Evolutionary conservation across 2,113 vertebrate genomes (phyloP).

Genomic region (Leucosticte australis): DNA sequence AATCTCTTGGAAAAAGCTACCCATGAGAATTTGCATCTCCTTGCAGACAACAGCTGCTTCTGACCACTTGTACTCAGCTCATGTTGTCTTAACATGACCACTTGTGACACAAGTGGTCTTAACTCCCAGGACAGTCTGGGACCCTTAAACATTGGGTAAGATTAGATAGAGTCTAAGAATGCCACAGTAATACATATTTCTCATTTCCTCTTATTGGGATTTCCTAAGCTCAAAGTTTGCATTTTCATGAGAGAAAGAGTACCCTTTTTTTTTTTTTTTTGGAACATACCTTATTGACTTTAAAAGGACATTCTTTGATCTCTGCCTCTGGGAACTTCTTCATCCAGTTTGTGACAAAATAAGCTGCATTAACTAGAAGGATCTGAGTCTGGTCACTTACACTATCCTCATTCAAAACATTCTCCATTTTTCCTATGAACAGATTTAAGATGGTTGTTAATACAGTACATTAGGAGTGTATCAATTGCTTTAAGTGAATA

Average conservation of each 20-base stretch:
- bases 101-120: too few species aligned
- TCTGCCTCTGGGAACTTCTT: conserved; percentile 79
- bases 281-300: conserved; percentile 77
- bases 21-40: not conserved
- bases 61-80: not conserved
- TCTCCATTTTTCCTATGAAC: conserved; percentile 75
- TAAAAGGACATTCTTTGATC: conserved; percentile 79
- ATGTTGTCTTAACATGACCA: not conserved
- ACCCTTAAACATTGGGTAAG: not conserved
- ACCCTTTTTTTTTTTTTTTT: not conserved
- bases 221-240: not conserved
- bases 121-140: not conserved
- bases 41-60: not conserved
- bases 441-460: not conserved
- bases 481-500: not conserved
- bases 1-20: not conserved
- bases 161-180: not conserved
- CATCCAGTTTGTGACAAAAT: conserved; percentile 82
- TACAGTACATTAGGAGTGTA: not conserved
- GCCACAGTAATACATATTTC: not conserved
- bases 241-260: not conserved
- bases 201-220: not conserved
- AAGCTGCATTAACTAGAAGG: conserved; percentile 78
- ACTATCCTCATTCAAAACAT: conserved; percentile 66
- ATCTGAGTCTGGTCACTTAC: conserved; percentile 75